Conservation (phyloP, 2,113 vertebrate species). For the Donacobius atricapilla region DNA sequence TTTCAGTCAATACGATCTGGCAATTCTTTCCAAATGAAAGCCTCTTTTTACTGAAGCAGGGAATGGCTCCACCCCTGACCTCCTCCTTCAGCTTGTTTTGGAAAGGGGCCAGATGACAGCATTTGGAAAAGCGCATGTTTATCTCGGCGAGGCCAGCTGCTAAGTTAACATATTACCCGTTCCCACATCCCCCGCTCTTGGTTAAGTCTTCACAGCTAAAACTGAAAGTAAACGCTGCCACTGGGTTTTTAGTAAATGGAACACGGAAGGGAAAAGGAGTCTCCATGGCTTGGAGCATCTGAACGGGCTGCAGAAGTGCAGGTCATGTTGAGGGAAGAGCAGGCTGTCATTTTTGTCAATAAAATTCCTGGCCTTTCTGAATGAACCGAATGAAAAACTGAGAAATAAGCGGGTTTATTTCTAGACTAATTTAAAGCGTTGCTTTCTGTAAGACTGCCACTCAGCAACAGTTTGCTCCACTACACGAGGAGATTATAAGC, state of each 20-base stretch:
- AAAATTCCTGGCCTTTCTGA: neutral
- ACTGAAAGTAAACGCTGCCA: conserved; percentile 31
- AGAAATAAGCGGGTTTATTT: neutral
- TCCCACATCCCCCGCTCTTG: neutral
- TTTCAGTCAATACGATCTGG: neutral
- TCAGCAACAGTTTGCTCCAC: neutral
- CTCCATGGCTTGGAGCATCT: rapidly evolving
- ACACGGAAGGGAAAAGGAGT: neutral
- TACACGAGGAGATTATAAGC: neutral
- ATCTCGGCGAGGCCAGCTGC: conserved; percentile 63
- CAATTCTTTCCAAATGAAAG: conserved; percentile 58
- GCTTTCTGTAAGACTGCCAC: neutral
- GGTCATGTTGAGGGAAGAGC: neutral
- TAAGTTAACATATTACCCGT: conserved; percentile 53
- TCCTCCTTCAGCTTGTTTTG: conserved; percentile 56
- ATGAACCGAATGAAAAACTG: neutral
- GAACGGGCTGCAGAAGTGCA: rapidly evolving
- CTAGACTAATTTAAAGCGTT: neutral
- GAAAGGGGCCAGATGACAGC: conserved; percentile 71
- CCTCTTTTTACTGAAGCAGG: conserved; percentile 42
- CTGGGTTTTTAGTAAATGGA: neutral
- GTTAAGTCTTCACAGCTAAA: conserved; percentile 21
- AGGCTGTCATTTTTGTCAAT: neutral
- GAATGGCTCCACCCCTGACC: conserved; percentile 60
- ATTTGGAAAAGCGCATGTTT: conserved; percentile 66